A percentile compares a stretch with the other conserved stretches of the same genome.
These are phyloP conservation scores for Pampusana beccarii DNA, from an alignment of 2,113 vertebrate species.

Conservation along the genomic window DNA sequence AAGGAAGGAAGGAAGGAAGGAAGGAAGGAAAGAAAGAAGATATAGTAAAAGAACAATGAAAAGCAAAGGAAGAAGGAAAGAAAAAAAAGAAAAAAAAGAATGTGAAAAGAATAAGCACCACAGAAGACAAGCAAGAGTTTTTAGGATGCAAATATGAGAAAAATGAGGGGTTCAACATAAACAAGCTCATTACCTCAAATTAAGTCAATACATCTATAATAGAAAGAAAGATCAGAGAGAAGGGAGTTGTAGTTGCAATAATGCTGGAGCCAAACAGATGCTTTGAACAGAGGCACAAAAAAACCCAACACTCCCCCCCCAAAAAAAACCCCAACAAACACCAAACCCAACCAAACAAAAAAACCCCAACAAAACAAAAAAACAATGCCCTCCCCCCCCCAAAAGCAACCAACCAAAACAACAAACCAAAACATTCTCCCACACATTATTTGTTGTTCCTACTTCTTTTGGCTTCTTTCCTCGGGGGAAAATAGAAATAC, in stretches of 20 bases:
- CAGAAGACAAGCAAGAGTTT: not conserved
- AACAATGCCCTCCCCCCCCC: too few relatives aligned
- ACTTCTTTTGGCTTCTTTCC: conserved; percentile 15
- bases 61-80: too few relatives aligned
- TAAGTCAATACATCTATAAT: not conserved
- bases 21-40: not conserved
- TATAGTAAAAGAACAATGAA: too few relatives aligned
- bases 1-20: not conserved
- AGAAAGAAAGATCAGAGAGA: not conserved
- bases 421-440: not conserved
- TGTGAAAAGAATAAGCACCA: not conserved
- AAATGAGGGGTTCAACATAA: not conserved
- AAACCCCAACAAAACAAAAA: too few relatives aligned
- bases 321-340: too few relatives aligned
- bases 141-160: not conserved
- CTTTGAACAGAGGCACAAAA: not conserved
- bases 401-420: not conserved
- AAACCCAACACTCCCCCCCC: not conserved
- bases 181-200: not conserved
- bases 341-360: too few relatives aligned
- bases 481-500: conserved; percentile 33
- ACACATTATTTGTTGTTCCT: conserved; percentile 27
- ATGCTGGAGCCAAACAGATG: conserved; percentile 1
- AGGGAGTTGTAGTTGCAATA: not conserved
- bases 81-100: not conserved